Evolutionary conservation across 2,113 vertebrate species (phyloP), one percentile per base, ranked within the genome.

Genomic region (Callionymus lyra): DNA sequence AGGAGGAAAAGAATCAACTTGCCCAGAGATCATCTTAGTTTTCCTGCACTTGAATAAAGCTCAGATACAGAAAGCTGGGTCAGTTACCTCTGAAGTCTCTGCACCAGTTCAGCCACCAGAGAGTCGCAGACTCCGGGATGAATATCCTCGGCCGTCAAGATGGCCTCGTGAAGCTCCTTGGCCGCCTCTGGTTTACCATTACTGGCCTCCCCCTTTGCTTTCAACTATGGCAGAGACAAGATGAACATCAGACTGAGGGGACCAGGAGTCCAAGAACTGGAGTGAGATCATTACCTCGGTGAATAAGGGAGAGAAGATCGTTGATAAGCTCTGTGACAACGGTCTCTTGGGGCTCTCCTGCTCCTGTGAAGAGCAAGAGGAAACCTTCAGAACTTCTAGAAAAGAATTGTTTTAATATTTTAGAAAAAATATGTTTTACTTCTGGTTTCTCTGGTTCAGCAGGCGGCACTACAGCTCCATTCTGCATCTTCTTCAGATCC

Each of bases 51-150:
- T n/a, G n/a, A n/a, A n/a, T n/a, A n/a, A n/a, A n/a, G n/a, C n/a
- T n/a, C n/a, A n/a, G n/a, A n/a, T n/a, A n/a, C n/a, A n/a, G n/a
- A n/a, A n/a, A n/a, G n/a, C n/a, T n/a, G n/a, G n/a, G n/a, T n/a
- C n/a, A n/a, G n/a, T 76, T 80, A 97, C 95, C 93, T 96, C 82
- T 94, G 89, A 69, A 99, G 84, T 78, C 93, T 89, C 77, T 90
- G 89, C 50, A 98, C 80, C 0, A 98, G 89, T 50, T 90, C 87
- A 9, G 88, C 86, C 53, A 99, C 90, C 87, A 99, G 85, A 10
- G 88, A 88, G 72, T 99, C 95, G 1, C 89, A 87, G 66, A 98
- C 93, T 15, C 94, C 94, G 0, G 95, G 94, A 66, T 90, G 92
- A 1, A 82, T 76, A 68, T 97, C 89, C 58, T 99, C 95, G 1